phyloP scores from a whole-genome alignment of 1,140 invertebrate genomes.

The Aphelenchoides besseyi region DNA sequence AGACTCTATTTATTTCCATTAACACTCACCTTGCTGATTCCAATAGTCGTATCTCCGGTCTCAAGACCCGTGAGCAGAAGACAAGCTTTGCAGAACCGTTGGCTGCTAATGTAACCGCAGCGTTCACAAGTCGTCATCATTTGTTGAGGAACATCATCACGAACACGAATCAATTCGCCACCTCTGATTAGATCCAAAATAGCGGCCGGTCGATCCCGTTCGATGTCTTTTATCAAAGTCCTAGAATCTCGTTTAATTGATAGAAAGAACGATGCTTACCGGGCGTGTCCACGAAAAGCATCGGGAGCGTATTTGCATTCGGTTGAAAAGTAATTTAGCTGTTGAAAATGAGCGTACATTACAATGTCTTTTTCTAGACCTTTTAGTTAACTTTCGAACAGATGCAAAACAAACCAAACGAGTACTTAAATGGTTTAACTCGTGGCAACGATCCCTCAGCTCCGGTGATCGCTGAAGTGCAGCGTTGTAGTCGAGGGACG shows the following conservation, averaged over 20 bases:
- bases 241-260: constrained; percentile 68
- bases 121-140: constrained; percentile 69
- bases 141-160: constrained; percentile 58
- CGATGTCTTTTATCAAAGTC: constrained; percentile 88
- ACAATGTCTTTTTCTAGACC: constrained; percentile 99
- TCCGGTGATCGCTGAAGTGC: constrained; percentile 65
- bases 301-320: constrained; percentile 98
- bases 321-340: constrained; percentile 96
- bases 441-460: constrained; percentile 79
- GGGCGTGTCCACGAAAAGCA: constrained; percentile 72
- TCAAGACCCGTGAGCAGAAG: constrained; percentile 86
- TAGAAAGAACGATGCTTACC: constrained; percentile 29
- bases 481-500: constrained; percentile 80
- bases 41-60: constrained; percentile 36
- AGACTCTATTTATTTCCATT: background rate
- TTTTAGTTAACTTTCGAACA: too few relatives aligned
- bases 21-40: constrained; percentile 28
- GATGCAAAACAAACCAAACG: too few relatives aligned
- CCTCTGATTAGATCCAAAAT: constrained; percentile 94
- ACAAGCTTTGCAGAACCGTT: constrained; percentile 93
- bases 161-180: constrained; percentile 80
- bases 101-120: constrained; percentile 93
- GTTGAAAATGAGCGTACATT: constrained; percentile 82
- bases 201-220: constrained; percentile 83
- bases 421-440: constrained; percentile 95